phyloP scores from a whole-genome alignment of 2,113 vertebrate species.

The Cavia aperea region DNA sequence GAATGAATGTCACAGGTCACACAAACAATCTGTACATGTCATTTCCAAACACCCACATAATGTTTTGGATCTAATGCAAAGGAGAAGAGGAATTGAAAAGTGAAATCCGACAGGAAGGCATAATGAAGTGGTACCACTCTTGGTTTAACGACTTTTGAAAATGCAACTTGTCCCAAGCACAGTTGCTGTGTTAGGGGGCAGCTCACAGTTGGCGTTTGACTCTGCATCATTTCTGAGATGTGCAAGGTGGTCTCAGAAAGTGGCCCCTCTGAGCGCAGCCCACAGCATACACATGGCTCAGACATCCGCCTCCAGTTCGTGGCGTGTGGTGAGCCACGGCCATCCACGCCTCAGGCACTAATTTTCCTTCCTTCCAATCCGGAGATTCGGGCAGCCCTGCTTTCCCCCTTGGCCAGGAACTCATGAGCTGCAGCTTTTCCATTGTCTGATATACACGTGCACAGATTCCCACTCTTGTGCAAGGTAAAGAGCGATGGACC shows the following conservation, averaged over 20 bases:
- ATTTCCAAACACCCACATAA: background rate
- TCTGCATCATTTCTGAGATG: rapidly evolving
- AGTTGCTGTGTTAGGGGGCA: background rate
- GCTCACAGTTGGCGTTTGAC: background rate
- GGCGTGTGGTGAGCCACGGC: background rate
- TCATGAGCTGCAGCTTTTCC: background rate
- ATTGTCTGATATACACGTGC: background rate
- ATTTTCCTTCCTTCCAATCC: no score
- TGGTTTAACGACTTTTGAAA: background rate
- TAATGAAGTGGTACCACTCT: background rate
- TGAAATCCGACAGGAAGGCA: background rate
- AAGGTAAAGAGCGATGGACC: background rate
- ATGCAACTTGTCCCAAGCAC: background rate
- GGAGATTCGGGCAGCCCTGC: background rate
- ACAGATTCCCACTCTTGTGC: background rate
- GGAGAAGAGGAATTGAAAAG: background rate
- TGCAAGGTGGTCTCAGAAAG: background rate
- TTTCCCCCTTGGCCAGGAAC: background rate
- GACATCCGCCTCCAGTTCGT: background rate
- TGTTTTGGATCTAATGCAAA: background rate
- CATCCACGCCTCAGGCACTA: no score
- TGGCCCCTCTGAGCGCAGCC: background rate
- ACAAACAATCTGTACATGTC: background rate
- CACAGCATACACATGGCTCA: no score
- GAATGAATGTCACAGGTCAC: background rate